A percentile compares a stretch with the other conserved stretches of the same genome.
Conservation (phyloP, 2,888 invertebrate genomes). For the Thymelicus acteon region DNA sequence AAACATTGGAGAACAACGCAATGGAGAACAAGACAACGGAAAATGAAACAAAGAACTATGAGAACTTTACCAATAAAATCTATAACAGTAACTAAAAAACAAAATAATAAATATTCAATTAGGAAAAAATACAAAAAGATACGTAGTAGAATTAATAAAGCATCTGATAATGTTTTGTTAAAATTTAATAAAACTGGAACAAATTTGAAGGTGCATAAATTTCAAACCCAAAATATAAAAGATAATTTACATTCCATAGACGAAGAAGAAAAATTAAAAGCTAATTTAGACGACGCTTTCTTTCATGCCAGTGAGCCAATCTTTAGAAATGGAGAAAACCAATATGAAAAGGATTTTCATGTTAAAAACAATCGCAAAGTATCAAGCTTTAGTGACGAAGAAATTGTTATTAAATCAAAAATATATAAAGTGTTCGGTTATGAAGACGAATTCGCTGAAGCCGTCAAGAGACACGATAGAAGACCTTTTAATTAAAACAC, state of each 20-base stretch:
- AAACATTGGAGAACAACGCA: background rate
- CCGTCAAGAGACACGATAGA: too few species aligned
- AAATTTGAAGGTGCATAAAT: background rate
- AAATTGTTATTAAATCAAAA: slow-evolving; percentile 25
- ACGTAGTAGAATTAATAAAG: too few species aligned
- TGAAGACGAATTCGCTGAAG: background rate
- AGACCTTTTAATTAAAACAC: too few species aligned
- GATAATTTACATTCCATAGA: slow-evolving; percentile 1
- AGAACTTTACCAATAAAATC: too few species aligned
- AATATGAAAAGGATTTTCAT: background rate
- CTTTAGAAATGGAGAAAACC: background rate
- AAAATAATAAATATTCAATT: too few species aligned
- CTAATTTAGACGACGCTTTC: slow-evolving; percentile 23
- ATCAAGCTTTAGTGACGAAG: slow-evolving; percentile 27
- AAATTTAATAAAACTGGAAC: background rate
- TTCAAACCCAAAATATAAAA: background rate
- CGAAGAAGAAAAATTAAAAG: slow-evolving; percentile 13
- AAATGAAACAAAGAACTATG: too few species aligned
- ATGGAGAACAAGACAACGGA: too few species aligned
- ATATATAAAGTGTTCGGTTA: slow-evolving; percentile 33
- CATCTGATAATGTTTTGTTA: background rate
- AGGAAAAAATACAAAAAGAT: too few species aligned
- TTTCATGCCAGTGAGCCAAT: slow-evolving; percentile 11
- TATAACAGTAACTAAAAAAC: too few species aligned
- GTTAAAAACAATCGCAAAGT: background rate